These are phyloP conservation scores for Erebia ligea DNA, from an alignment of 2,888 invertebrate species.

Conservation along the genomic window DNA sequence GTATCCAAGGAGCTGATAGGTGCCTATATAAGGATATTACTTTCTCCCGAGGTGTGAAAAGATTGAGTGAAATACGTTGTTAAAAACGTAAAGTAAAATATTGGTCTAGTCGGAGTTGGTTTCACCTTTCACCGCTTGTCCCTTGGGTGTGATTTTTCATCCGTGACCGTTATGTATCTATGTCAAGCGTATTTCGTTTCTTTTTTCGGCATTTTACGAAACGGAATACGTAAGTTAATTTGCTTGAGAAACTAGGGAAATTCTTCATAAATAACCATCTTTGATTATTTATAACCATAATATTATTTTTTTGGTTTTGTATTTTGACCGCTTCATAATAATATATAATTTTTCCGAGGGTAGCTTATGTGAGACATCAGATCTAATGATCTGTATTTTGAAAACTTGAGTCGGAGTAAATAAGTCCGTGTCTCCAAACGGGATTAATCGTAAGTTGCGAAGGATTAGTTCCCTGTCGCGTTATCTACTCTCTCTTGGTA, in stretches of 20 bases:
- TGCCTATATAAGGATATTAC: neutral
- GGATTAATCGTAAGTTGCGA: constrained; percentile 36
- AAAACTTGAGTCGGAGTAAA: constrained; percentile 8
- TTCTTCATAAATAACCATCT: neutral
- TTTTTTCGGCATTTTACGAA: constrained; percentile 11
- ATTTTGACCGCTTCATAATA: neutral
- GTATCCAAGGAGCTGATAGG: neutral
- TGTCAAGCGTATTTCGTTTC: constrained; percentile 22
- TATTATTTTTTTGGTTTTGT: no score
- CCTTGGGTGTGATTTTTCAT: constrained; percentile 39
- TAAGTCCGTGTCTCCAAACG: constrained; percentile 25
- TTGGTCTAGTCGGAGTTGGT: constrained; percentile 32
- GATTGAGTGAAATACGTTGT: constrained; percentile 20
- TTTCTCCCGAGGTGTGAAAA: constrained; percentile 9
- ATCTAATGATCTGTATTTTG: constrained; percentile 12
- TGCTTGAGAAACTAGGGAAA: constrained; percentile 9
- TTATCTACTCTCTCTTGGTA: constrained; percentile 31
- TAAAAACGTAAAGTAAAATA: constrained; percentile 37
- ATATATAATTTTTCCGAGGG: neutral
- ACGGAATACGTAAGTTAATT: constrained; percentile 22
- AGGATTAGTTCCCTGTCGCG: constrained; percentile 33
- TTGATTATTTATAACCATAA: neutral
- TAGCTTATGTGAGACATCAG: neutral
- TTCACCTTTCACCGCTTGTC: constrained; percentile 40
- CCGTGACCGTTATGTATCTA: constrained; percentile 35